These are phyloP conservation scores for Diadumene lineata DNA, from an alignment of 92 coral and sea anemone genomes.

Conservation along the genomic window DNA sequence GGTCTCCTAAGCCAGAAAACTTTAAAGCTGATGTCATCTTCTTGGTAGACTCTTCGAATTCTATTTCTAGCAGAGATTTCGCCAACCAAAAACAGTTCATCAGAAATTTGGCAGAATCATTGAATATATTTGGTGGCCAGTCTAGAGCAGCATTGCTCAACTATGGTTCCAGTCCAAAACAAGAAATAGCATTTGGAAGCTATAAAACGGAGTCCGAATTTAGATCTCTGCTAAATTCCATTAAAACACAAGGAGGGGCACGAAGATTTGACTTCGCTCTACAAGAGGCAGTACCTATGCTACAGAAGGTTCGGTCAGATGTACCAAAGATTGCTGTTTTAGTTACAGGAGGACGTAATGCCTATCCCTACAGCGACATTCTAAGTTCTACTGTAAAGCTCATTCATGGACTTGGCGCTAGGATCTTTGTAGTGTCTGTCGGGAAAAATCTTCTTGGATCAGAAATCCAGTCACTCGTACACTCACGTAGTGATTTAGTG, in stretches of 20 bases:
- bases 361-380: slow-evolving; percentile 25
- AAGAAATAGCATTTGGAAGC: slow-evolving; percentile 37
- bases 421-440: slow-evolving; percentile 57
- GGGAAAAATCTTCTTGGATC: slow-evolving; percentile 46
- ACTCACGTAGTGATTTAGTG: slow-evolving; percentile 53
- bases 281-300: slow-evolving; percentile 46
- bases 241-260: slow-evolving; percentile 53
- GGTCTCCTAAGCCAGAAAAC: slow-evolving; percentile 48
- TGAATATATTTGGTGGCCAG: slow-evolving; percentile 50
- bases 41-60: slow-evolving; percentile 56
- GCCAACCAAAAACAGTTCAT: slow-evolving; percentile 54
- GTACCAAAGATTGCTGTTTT: slow-evolving; percentile 69
- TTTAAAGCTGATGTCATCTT: slow-evolving; percentile 63
- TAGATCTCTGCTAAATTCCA: slow-evolving; percentile 42
- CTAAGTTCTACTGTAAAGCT: slow-evolving; percentile 53
- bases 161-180: slow-evolving; percentile 50
- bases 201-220: slow-evolving; percentile 40
- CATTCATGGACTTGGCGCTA: slow-evolving; percentile 60
- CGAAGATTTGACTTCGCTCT: slow-evolving; percentile 70
- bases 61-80: slow-evolving; percentile 31
- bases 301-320: slow-evolving; percentile 44
- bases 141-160: slow-evolving; percentile 55
- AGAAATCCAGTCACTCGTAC: slow-evolving; percentile 57
- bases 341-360: slow-evolving; percentile 65
- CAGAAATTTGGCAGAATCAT: slow-evolving; percentile 47